Evolutionary conservation across 2,113 vertebrate species (phyloP), one percentile per base, ranked within the genome.

Genomic region (Polyodon spathula): DNA sequence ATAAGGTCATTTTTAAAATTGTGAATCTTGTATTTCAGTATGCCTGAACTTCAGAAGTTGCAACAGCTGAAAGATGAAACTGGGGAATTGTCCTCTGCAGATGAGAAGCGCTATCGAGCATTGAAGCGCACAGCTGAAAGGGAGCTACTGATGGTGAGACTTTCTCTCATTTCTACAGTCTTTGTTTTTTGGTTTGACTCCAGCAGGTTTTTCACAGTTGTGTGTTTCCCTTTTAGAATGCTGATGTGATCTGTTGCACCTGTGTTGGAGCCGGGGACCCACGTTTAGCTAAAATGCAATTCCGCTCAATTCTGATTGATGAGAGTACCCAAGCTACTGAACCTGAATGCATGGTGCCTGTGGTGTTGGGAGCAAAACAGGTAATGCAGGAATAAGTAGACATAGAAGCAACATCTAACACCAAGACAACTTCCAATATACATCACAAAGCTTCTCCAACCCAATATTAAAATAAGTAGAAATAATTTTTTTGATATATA

Each of bases 61-160:
- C 96, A 99, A 73, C 96, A 99, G 80, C 83, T 99, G 55, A 99
- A 99, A 75, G 96, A 99, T 16, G 96, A 99, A 75, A 99, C 95
- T 0, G 95, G 96, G 14, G 96, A 99, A 37, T 85, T 98, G 64
- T 99, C 96, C 0, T 98, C 95, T 0, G 94, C 96, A 0, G 96
- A 99, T 2, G 96, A 98, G 81, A 97, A 98, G 59, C 92, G 96
- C 14, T 98, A 97, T 78, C 84, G 95, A 38, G 93, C 96, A 0
- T 80, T 99, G 71, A 99, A 99, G 40, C 91, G 96, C 68, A 97
- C 95, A 0, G 95, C 96, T 0, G 96, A 98, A 78, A 75, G 96
- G 39, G 95, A 98, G 66, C 79, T 97, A 60, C 93, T 98, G 6
- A 98, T 98, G 96, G 96, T 98, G 72, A 62, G 59, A 44, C 40